Evolutionary conservation across 1,140 invertebrate species (phyloP).

Genomic region (Trichonephila clavipes): DNA sequence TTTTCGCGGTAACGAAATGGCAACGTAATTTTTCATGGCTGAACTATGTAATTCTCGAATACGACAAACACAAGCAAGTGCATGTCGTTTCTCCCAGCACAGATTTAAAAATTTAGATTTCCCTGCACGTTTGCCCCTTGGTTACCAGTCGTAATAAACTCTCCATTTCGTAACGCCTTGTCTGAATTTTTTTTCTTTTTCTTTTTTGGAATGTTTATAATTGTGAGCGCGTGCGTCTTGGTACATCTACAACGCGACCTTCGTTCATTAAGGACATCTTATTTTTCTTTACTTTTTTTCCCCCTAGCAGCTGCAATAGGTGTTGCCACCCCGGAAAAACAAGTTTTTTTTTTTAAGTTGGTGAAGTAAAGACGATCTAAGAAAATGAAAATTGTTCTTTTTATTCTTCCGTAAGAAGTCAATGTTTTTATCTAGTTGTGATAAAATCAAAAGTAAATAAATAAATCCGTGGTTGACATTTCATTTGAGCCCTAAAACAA

Average conservation of each 20-base stretch:
- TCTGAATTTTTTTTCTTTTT: background rate
- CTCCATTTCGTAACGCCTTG: background rate
- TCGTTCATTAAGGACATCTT: slow-evolving; percentile 59
- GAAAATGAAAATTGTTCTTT: background rate
- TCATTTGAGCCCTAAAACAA: too few species aligned
- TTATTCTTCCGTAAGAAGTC: background rate
- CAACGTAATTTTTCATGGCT: slow-evolving; percentile 3
- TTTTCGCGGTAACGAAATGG: background rate
- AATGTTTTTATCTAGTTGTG: background rate
- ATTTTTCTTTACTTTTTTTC: background rate
- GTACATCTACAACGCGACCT: slow-evolving; percentile 66
- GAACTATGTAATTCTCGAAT: background rate
- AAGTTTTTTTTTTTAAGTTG: slow-evolving; percentile 32
- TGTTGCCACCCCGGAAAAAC: slow-evolving; percentile 63
- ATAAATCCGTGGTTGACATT: too few species aligned
- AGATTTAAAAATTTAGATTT: slow-evolving; percentile 2
- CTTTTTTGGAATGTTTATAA: slow-evolving; percentile 36
- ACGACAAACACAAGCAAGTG: background rate
- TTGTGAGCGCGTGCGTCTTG: slow-evolving; percentile 22
- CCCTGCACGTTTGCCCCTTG: background rate
- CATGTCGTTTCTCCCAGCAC: background rate
- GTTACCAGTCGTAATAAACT: background rate
- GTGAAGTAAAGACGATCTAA: too few species aligned
- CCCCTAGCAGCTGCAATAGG: slow-evolving; percentile 19
- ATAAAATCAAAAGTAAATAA: too few species aligned